phyloP scores from a whole-genome alignment of 2,113 vertebrate species.

The Oreocharis arfaki region DNA sequence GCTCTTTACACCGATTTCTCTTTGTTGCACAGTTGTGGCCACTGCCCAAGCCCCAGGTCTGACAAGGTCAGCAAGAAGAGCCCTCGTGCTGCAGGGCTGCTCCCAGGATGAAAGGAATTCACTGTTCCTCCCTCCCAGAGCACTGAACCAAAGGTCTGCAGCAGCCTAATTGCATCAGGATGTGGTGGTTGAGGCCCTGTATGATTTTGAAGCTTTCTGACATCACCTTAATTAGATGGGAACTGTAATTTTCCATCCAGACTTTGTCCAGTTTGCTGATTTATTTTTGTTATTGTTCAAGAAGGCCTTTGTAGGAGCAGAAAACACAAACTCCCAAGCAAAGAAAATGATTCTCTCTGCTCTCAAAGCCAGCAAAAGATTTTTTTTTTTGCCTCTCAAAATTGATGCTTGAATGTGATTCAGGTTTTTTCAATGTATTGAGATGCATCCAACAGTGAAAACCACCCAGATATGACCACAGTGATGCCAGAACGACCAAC shows the following conservation, averaged over 20 bases:
- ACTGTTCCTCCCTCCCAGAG: not conserved
- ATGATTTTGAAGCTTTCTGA: slow-evolving; percentile 10
- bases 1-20: not conserved
- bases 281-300: not conserved
- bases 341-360: not conserved
- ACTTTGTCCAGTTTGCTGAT: not conserved
- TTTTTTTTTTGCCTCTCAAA: not conserved
- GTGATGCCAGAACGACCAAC: not conserved
- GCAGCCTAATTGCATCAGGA: slow-evolving; percentile 46
- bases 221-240: slow-evolving; percentile 50
- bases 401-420: not conserved
- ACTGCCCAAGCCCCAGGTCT: not conserved
- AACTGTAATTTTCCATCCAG: slow-evolving; percentile 18
- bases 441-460: not conserved
- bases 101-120: not conserved
- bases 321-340: not conserved
- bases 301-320: not conserved
- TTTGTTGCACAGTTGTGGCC: not conserved
- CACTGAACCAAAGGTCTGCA: not conserved
- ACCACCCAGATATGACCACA: not conserved
- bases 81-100: not conserved
- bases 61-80: not conserved
- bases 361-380: not conserved
- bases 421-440: not conserved
- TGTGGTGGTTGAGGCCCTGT: not conserved